phyloP scores from a whole-genome alignment of 2,113 vertebrate genomes.

The Cathartes aura region DNA sequence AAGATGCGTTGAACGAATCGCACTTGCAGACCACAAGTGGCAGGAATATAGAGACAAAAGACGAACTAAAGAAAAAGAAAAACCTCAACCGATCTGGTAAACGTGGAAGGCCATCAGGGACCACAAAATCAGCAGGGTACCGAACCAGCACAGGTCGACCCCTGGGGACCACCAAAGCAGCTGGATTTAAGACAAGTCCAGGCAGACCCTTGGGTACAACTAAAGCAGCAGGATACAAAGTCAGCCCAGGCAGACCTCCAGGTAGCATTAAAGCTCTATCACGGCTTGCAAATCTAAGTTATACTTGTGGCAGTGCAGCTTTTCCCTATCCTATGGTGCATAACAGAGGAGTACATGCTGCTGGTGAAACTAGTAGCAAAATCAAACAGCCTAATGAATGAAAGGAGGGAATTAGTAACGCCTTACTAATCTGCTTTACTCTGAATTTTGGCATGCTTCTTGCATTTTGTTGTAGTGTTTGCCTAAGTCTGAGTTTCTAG shows the following conservation, averaged over 20 bases:
- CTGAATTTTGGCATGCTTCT: constrained; percentile 62
- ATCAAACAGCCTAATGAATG: constrained; percentile 87
- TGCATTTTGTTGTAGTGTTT: constrained; percentile 59
- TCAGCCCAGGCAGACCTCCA: constrained; percentile 95
- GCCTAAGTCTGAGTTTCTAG: constrained; percentile 55
- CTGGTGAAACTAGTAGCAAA: constrained; percentile 85
- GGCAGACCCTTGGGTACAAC: constrained; percentile 96
- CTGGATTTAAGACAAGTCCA: constrained; percentile 98
- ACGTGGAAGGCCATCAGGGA: constrained; percentile 92
- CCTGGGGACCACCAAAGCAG: constrained; percentile 95
- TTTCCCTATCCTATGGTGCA: constrained; percentile 92
- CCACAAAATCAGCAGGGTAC: constrained; percentile 96
- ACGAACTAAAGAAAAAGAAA: constrained; percentile 95
- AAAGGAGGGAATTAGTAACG: constrained; percentile 49
- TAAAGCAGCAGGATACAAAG: constrained; percentile 97
- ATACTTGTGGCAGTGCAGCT: constrained; percentile 88
- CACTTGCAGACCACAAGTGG: constrained; percentile 79
- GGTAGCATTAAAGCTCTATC: constrained; percentile 98
- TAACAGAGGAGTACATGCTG: constrained; percentile 85
- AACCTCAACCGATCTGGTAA: constrained; percentile 89
- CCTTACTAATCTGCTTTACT: constrained; percentile 46
- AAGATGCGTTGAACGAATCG: constrained; percentile 80
- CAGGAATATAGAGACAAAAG: constrained; percentile 84
- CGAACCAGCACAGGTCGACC: constrained; percentile 97
- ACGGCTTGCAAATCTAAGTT: constrained; percentile 92